Evolutionary conservation across 2,113 vertebrate genomes (phyloP).

Genomic region (Aramus guarauna): DNA sequence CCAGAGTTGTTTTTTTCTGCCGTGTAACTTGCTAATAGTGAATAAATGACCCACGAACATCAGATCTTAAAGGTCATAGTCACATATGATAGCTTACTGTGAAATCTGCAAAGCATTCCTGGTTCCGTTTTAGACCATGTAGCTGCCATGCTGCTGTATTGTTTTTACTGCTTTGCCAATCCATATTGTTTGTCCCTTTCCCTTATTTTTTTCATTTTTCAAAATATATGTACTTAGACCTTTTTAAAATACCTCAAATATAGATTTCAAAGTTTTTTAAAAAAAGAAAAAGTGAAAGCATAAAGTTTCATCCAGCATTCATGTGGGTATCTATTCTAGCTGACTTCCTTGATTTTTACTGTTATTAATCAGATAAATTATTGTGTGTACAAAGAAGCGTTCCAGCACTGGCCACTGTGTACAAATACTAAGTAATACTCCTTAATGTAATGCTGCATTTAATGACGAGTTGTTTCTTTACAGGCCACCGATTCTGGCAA

Average conservation of each 20-base stretch:
- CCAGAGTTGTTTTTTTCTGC: neutral
- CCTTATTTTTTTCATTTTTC: neutral
- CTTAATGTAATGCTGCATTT: neutral
- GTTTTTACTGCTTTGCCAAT: neutral
- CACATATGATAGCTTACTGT: neutral
- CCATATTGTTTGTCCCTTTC: neutral
- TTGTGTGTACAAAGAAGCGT: neutral
- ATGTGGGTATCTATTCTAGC: neutral
- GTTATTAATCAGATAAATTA: neutral
- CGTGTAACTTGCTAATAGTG: neutral
- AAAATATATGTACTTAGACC: neutral
- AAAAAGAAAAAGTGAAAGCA: neutral
- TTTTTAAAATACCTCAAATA: neutral
- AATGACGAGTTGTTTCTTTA: neutral
- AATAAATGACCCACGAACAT: neutral
- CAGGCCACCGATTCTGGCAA: conserved; percentile 58
- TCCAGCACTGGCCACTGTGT: neutral
- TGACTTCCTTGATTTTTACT: neutral
- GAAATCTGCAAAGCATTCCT: neutral
- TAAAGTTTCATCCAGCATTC: neutral
- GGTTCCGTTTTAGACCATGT: neutral
- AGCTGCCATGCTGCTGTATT: neutral
- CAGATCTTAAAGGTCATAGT: neutral
- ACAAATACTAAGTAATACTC: neutral
- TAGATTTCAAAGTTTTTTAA: neutral